Evolutionary conservation across 2,888 invertebrate species (phyloP), one percentile per base, ranked within the genome.

Genomic region (Noctua comes): DNA sequence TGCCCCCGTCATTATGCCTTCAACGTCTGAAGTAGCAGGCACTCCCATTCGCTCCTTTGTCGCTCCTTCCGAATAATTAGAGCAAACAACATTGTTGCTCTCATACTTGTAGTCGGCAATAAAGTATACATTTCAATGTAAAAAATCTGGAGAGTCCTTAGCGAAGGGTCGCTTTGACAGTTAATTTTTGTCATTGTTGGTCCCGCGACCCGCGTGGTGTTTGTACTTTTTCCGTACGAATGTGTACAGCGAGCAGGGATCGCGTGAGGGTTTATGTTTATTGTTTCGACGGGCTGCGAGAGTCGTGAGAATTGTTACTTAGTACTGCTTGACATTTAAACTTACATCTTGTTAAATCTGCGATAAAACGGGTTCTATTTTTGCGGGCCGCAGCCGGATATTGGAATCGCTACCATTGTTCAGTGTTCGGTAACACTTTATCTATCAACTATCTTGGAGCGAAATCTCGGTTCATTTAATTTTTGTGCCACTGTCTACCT

Each of bases 21-120:
- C 93, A 92, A 91, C 92, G 89, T 92, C 92, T 93, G 91, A 93
- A 95, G 94, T 93, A 93, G 92, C 92, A 87, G 92, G 92, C 93
- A 95, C 95, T 94, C 94, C 95, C 94, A 94, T 93, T 93, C 91
- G 91, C 90, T 92, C 92, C 91, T 95, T 96, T 96, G 96, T 96
- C 90, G 95, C 93, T 94, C 93, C 94, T 95, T 95, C 96, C 96
- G 95, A 96, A 96, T 96, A 96, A 96, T 96, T 96, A 96, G 94
- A 93, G 90, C 94, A 92, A 93, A 92, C 90, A 91, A 90, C 92
- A 93, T 94, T 92, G 94, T 93, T 86, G 90, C 86, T 89, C 87
- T 86, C 89, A 91, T 91, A 90, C 92, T 92, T 92, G 89, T 86
- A 92, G 88, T 87, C 77, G 90, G 91, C 92, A 92, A 93, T 95